Percentiles rank a stretch among this genome's conserved stretches.
These are phyloP conservation scores for Trilocha varians DNA, from an alignment of 2,888 invertebrate species.

Conservation along the genomic window DNA sequence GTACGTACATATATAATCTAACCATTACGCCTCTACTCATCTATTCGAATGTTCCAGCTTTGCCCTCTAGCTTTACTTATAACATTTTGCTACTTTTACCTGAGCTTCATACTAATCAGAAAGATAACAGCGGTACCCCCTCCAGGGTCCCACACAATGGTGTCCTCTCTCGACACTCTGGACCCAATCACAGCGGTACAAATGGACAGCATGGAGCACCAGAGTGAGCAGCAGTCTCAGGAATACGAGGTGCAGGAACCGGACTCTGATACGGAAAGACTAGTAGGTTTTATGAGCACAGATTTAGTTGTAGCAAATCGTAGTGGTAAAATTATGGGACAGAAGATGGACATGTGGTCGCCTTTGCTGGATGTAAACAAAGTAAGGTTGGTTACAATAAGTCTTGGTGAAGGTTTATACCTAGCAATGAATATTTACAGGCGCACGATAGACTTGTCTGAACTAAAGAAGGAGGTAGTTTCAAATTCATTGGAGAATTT, in stretches of 20 bases:
- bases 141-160: conserved; percentile 86
- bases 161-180: conserved; percentile 82
- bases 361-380: too few relatives aligned
- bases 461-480: too few relatives aligned
- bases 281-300: conserved; percentile 57
- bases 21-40: conserved; percentile 11
- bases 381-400: too few relatives aligned
- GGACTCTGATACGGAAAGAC: conserved; percentile 61
- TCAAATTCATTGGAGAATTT: too few relatives aligned
- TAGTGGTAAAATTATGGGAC: too few relatives aligned
- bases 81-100: conserved; percentile 40
- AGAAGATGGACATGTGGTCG: too few relatives aligned
- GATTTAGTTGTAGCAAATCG: neutral
- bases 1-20: too few relatives aligned
- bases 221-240: conserved; percentile 59
- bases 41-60: conserved; percentile 24
- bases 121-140: conserved; percentile 68
- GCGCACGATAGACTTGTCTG: too few relatives aligned
- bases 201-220: conserved; percentile 64
- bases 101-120: conserved; percentile 66
- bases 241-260: conserved; percentile 66
- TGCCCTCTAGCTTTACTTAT: conserved; percentile 26
- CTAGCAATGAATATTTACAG: too few relatives aligned
- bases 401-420: too few relatives aligned
- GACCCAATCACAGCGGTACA: conserved; percentile 72